A percentile compares a stretch with the other conserved stretches of the same genome.
These are phyloP conservation scores for Eupithecia subumbrata DNA, from an alignment of 2,888 invertebrate species.

Conservation along the genomic window DNA sequence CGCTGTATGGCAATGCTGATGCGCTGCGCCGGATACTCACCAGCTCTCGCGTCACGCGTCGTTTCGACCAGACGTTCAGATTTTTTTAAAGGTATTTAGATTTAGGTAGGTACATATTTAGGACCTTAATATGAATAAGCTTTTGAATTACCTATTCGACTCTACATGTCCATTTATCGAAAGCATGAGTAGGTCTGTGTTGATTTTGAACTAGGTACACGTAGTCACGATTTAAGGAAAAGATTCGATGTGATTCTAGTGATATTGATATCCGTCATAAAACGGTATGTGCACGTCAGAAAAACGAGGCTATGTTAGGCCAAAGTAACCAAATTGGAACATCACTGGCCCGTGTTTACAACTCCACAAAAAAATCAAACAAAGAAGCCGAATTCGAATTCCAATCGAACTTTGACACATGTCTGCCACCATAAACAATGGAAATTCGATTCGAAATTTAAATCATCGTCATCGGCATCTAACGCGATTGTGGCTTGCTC, in stretches of 20 bases:
- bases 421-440: slow-evolving; percentile 85
- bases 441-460: slow-evolving; percentile 84
- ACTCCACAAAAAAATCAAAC: slow-evolving; percentile 80
- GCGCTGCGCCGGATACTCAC: too few relatives aligned
- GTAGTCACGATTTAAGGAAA: not conserved
- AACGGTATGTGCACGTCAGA: slow-evolving; percentile 40
- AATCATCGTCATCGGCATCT: slow-evolving; percentile 80
- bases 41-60: too few relatives aligned
- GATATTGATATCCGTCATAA: not conserved
- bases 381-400: slow-evolving; percentile 84
- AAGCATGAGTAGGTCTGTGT: not conserved
- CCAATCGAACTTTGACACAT: slow-evolving; percentile 85
- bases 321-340: slow-evolving; percentile 83
- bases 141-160: not conserved
- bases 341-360: slow-evolving; percentile 82
- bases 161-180: not conserved
- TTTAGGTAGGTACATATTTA: too few relatives aligned
- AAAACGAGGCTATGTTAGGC: slow-evolving; percentile 52
- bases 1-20: too few relatives aligned
- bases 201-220: not conserved
- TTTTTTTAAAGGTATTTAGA: too few relatives aligned
- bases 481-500: slow-evolving; percentile 79
- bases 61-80: too few relatives aligned
- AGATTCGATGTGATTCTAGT: not conserved
- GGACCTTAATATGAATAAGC: not conserved